phyloP scores from a whole-genome alignment of 2,888 invertebrate species.

The Griposia aprilina region DNA sequence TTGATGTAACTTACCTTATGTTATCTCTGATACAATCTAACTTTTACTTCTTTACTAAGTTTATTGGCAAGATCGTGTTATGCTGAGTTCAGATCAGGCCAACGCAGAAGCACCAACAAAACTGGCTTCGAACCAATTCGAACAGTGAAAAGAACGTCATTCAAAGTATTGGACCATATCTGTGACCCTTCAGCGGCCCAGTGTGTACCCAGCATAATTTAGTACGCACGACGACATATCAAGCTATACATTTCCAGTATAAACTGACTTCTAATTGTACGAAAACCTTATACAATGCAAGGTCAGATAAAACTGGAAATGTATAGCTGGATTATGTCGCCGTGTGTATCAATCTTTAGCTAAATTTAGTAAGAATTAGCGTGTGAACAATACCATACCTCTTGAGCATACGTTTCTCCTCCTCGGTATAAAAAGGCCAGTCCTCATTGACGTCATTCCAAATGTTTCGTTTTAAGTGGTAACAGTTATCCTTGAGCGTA shows the following conservation, averaged over 20 bases:
- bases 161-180: not conserved
- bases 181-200: not conserved
- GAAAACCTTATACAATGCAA: no score
- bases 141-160: not conserved
- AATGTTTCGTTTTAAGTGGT: constrained; percentile 95
- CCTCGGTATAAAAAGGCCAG: constrained; percentile 98
- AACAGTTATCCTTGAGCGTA: constrained; percentile 96
- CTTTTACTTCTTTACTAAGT: constrained; percentile 18
- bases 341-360: not conserved
- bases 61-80: not conserved
- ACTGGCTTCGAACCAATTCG: not conserved
- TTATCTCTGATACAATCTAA: not conserved
- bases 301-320: no score
- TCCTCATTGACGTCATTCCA: constrained; percentile 98
- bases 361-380: constrained; percentile 12
- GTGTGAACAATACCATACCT: constrained; percentile 87
- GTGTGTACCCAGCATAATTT: constrained; percentile 8
- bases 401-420: constrained; percentile 96
- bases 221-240: no score
- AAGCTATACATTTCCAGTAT: no score
- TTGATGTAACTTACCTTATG: constrained; percentile 29
- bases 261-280: no score
- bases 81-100: not conserved
- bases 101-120: not conserved
- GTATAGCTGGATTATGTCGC: no score